Percentiles rank a stretch among this genome's conserved stretches.
Evolutionary conservation across 1,140 invertebrate species (phyloP).

Genomic region (Dolichoris vasculosae): DNA sequence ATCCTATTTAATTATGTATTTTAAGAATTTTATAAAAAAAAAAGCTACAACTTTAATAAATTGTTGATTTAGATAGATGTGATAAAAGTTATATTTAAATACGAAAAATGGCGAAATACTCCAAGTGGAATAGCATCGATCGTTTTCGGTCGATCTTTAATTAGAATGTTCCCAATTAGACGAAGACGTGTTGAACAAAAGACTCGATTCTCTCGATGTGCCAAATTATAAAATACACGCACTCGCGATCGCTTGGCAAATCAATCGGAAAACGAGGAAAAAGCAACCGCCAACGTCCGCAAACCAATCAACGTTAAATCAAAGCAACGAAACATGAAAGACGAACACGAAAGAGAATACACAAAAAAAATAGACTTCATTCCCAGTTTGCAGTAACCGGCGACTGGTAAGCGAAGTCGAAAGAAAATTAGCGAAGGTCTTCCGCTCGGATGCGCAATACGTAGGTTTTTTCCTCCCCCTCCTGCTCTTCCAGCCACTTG

Average conservation of each 20-base stretch:
- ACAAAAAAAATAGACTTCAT: slow-evolving; percentile 1
- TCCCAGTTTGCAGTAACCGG: not conserved
- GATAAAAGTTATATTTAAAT: not conserved
- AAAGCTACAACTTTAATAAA: not conserved
- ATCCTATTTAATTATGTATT: no score
- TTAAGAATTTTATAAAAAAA: no score
- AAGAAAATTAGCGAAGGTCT: not conserved
- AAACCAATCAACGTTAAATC: slow-evolving; percentile 16
- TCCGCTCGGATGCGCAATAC: not conserved
- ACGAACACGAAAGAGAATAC: not conserved
- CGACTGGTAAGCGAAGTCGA: not conserved
- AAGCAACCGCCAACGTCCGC: not conserved
- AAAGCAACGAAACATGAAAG: slow-evolving; percentile 25
- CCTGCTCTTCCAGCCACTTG: not conserved
- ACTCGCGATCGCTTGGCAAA: not conserved
- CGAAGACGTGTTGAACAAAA: not conserved
- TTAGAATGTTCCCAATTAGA: slow-evolving; percentile 4
- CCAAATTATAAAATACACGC: not conserved
- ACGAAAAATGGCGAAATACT: not conserved
- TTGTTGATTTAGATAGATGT: no score
- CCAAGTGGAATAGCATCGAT: no score
- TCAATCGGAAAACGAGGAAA: slow-evolving; percentile 23
- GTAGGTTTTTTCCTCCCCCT: not conserved
- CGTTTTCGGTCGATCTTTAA: not conserved
- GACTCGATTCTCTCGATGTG: not conserved